Evolutionary conservation across 2,113 vertebrate species (phyloP), one percentile per base, ranked within the genome.

Genomic region (Caretta caretta): DNA sequence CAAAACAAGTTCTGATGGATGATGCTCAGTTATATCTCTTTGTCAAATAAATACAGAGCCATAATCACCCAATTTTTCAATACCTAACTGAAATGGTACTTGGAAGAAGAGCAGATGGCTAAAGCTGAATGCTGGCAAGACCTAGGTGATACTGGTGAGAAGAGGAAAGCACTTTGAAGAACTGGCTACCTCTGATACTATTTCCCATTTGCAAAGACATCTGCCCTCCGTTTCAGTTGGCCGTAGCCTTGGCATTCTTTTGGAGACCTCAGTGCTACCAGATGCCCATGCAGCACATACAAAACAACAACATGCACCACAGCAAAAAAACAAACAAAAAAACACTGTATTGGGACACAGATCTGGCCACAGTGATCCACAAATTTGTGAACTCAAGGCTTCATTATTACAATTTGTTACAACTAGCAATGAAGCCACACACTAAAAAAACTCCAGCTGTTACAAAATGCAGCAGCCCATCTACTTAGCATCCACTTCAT

Each of bases 201-300:
- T 81, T 84, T 38, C 38, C 22, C 50, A 72, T 4, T 53, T 35
- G 59, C 10, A 50, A 38, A 24, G 31, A 3, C 25, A 88, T 9
- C 17, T 88, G 46, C 76, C 16, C 38, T 11, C 11, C 8, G 6
- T 69, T 86, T 95, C 65, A 76, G 1, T 31, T 84, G 27, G 17
- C 49, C 42, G 10, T 31, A 78, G 12, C 5, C 10, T 8, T 49
- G 46, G 65, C 12, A 10, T 76, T 49, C 51, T 88, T 76, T 24
- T 38, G 29, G 5, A 80, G 29, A 50, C 48, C 17, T 86, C 1
- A 0, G 12, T 57, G 48, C 42, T n/a, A 3, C 1, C 8, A 27
- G 53, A 13, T 2, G 49, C 35, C 8, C 20, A 24, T 25, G 46
- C 12, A 42, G 9, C n/a, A 8, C 49, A 8, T 65, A 83, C 0